Evolutionary conservation across 2,888 invertebrate species (phyloP).

Genomic region (Drosophila mimetica): DNA sequence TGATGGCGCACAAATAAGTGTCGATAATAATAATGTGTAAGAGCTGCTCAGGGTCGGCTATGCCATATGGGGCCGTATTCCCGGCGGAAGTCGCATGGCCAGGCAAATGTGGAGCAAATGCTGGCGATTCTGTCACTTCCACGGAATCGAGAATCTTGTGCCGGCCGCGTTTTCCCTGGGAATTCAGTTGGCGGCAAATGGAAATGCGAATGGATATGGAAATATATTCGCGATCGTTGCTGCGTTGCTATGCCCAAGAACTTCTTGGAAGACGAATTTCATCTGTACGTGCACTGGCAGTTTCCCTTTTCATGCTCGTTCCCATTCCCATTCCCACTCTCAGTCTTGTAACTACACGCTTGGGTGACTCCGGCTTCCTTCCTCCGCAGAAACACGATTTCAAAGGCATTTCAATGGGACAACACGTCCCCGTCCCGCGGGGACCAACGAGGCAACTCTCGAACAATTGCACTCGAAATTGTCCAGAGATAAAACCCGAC

Average conservation of each 20-base stretch:
- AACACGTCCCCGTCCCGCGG: constrained; percentile 62
- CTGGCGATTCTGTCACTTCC: constrained; percentile 46
- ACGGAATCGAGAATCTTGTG: constrained; percentile 47
- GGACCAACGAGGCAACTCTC: constrained; percentile 49
- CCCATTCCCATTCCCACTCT: constrained; percentile 24
- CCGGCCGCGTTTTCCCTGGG: constrained; percentile 50
- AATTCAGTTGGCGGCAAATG: constrained; percentile 60
- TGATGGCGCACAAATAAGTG: constrained; percentile 29
- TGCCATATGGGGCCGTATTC: constrained; percentile 32
- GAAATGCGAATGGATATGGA: constrained; percentile 59
- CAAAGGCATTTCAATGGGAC: constrained; percentile 40
- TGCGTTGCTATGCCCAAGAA: constrained; percentile 40
- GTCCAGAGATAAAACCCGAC: constrained; percentile 49
- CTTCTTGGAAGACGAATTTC: constrained; percentile 66
- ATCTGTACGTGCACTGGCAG: constrained; percentile 52
- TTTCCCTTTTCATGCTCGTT: constrained; percentile 32
- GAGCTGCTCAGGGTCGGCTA: constrained; percentile 26
- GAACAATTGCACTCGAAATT: constrained; percentile 50
- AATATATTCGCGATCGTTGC: constrained; percentile 60
- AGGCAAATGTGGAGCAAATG: constrained; percentile 67
- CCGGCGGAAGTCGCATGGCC: constrained; percentile 58
- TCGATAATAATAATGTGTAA: constrained; percentile 20
- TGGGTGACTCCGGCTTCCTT: constrained; percentile 61
- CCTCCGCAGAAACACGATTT: constrained; percentile 38
- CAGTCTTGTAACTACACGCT: constrained; percentile 50